phyloP scores from a whole-genome alignment of 2,888 invertebrate species.

The Cenopis cana region DNA sequence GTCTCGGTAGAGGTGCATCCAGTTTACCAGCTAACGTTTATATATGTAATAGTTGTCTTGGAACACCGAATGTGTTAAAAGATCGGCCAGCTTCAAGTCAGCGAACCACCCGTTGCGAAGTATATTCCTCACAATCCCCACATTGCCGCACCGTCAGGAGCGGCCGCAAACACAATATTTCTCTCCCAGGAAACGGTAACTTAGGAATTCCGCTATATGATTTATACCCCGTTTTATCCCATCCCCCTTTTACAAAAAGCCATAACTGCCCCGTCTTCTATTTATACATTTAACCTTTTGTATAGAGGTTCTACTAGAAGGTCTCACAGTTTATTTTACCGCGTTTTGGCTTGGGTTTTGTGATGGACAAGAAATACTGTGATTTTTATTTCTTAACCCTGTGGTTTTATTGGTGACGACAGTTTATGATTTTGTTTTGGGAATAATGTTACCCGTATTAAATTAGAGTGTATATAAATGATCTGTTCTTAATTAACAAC shows the following conservation, averaged over 20 bases:
- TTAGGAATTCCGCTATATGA: constrained; percentile 87
- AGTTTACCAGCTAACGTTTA: no score
- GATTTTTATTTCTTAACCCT: not conserved
- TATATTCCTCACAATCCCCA: constrained; percentile 6
- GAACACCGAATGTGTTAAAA: not conserved
- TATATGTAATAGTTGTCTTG: no score
- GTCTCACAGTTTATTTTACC: constrained; percentile 13
- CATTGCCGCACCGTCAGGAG: constrained; percentile 13
- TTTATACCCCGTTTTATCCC: constrained; percentile 76
- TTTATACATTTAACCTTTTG: not conserved
- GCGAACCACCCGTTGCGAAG: not conserved
- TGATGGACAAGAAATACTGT: constrained; percentile 21
- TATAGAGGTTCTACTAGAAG: not conserved
- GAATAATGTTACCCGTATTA: not conserved
- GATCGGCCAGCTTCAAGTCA: not conserved
- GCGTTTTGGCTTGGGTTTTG: constrained; percentile 17
- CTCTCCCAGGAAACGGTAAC: constrained; percentile 73
- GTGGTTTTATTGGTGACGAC: not conserved
- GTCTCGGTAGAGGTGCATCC: no score
- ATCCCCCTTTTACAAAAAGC: not conserved
- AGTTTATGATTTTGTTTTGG: not conserved
- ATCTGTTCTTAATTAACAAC: no score
- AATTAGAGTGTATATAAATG: no score
- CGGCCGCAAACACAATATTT: constrained; percentile 28
- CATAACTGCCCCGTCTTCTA: not conserved